These are phyloP conservation scores for Polypedilum vanderplanki DNA, from an alignment of 1,140 invertebrate genomes.

Conservation along the genomic window DNA sequence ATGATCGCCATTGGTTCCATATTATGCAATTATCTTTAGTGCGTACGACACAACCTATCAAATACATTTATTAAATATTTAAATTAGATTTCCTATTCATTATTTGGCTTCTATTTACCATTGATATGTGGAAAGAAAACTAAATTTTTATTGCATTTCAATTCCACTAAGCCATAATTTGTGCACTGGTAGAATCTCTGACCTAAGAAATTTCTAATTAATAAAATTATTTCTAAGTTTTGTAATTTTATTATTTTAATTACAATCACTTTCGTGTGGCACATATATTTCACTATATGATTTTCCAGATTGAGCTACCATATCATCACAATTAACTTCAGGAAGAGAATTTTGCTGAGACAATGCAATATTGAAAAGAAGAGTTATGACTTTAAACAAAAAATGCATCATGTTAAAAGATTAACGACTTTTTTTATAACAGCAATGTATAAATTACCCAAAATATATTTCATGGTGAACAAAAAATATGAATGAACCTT, in stretches of 20 bases:
- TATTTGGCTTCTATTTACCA: background rate
- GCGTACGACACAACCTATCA: background rate
- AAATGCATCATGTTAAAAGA: too few species aligned
- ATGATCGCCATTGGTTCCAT: background rate
- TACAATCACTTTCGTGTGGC: background rate
- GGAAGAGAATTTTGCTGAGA: background rate
- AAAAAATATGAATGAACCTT: background rate
- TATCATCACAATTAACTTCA: background rate
- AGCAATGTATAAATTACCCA: too few species aligned
- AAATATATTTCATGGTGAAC: too few species aligned
- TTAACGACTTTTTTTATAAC: too few species aligned
- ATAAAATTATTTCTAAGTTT: too few species aligned
- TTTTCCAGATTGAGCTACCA: background rate
- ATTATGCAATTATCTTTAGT: conserved; percentile 12
- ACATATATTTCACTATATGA: background rate
- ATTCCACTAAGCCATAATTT: background rate
- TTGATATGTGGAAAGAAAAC: conserved; percentile 15
- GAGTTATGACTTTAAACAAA: background rate
- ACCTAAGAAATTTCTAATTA: too few species aligned
- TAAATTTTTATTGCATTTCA: background rate
- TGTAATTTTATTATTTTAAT: too few species aligned
- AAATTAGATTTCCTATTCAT: background rate
- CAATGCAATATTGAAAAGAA: background rate
- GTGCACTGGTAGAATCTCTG: background rate
- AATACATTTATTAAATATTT: conserved; percentile 1